Evolutionary conservation across 2,888 invertebrate species (phyloP).

Genomic region (Morpho achilles): DNA sequence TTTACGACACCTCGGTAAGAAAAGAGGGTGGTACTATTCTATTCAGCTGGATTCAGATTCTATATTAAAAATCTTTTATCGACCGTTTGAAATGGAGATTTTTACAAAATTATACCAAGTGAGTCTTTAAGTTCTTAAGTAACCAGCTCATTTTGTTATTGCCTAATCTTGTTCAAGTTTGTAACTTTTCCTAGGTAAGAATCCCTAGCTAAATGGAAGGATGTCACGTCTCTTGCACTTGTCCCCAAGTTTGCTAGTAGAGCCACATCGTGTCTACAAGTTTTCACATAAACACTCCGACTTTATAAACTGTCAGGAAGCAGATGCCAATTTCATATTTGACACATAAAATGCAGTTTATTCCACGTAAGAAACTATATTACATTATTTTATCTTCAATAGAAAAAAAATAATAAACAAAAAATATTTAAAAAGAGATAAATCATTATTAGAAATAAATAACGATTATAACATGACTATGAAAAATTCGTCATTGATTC

Average conservation of each 20-base stretch:
- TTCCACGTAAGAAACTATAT: too few species aligned
- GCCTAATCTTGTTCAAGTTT: conserved; percentile 25
- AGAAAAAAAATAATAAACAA: too few species aligned
- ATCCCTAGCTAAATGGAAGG: conserved; percentile 32
- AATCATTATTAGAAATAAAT: too few species aligned
- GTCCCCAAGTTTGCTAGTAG: conserved; percentile 55
- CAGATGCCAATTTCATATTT: conserved; percentile 58
- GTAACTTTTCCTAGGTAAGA: conserved; percentile 28
- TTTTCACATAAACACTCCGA: conserved; percentile 72
- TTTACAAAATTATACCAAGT: background rate
- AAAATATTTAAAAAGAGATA: too few species aligned
- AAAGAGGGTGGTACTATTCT: too few species aligned
- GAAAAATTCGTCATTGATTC: too few species aligned
- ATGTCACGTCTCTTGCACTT: conserved; percentile 68
- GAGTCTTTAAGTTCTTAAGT: conserved; percentile 15
- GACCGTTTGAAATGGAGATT: too few species aligned
- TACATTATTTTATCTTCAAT: too few species aligned
- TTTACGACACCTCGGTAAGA: too few species aligned
- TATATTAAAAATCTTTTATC: too few species aligned
- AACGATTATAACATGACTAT: too few species aligned
- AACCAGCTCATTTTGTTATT: conserved; percentile 24
- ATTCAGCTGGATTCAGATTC: too few species aligned
- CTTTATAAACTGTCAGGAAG: conserved; percentile 59
- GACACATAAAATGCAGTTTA: conserved; percentile 33
- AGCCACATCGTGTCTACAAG: conserved; percentile 58